Evolutionary conservation across 2,797 vertebrate species (phyloP).

Genomic region (Rhadinocentrus ornatus): DNA sequence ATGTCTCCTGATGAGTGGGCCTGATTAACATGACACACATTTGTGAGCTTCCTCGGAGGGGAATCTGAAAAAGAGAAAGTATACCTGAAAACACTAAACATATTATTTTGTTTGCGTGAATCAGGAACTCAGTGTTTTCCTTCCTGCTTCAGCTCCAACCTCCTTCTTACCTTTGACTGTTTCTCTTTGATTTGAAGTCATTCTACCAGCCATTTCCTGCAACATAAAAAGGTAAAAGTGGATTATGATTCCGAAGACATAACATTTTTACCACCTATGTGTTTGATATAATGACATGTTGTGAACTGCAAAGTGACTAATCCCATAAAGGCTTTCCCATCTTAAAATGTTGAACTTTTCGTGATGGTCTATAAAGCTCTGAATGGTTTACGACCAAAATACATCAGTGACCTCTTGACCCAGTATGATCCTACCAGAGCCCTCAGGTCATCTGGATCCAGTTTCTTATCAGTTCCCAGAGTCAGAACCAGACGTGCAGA

Average conservation of each 20-base stretch:
- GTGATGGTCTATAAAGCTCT: too few species aligned
- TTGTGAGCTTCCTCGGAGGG: not conserved
- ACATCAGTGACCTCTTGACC: too few species aligned
- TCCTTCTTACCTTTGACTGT: conserved; percentile 46
- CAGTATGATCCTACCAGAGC: too few species aligned
- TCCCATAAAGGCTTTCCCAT: not conserved
- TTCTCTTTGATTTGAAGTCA: not conserved
- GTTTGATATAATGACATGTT: not conserved
- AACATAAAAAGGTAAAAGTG: conserved; percentile 17
- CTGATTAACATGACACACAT: accelerated
- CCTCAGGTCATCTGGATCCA: too few species aligned
- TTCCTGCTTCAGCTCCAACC: not conserved
- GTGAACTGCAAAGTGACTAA: not conserved
- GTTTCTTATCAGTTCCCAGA: too few species aligned
- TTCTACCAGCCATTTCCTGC: conserved; percentile 56
- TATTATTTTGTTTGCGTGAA: not conserved
- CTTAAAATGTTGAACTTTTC: not conserved
- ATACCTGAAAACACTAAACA: not conserved
- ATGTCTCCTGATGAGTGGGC: accelerated
- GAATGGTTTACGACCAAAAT: too few species aligned
- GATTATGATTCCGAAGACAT: not conserved
- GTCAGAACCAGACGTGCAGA: too few species aligned
- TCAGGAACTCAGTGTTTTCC: not conserved
- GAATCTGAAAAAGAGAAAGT: conserved; percentile 33
- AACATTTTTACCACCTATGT: not conserved